Percentiles rank a stretch among this genome's conserved stretches.
These are phyloP conservation scores for Hydrotaea cyrtoneurina DNA, from an alignment of 2,888 invertebrate genomes.

Conservation along the genomic window DNA sequence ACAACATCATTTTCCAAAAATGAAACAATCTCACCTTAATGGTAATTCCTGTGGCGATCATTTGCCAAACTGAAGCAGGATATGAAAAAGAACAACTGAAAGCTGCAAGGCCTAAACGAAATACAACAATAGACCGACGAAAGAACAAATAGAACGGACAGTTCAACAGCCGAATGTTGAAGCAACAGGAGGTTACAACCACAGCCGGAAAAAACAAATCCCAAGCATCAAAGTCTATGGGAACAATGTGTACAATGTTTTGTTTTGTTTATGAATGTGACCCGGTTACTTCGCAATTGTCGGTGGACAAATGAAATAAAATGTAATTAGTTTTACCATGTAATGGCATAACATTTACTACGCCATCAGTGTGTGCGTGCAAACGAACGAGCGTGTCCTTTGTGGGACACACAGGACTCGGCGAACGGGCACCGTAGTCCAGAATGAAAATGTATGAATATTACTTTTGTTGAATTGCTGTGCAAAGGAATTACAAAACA, in stretches of 20 bases:
- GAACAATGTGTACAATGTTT: background rate
- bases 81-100: background rate
- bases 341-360: constrained; percentile 33
- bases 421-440: background rate
- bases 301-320: constrained; percentile 30
- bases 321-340: constrained; percentile 41
- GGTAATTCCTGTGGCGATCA: constrained; percentile 18
- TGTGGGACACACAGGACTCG: background rate
- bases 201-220: background rate
- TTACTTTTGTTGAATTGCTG: background rate
- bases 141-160: background rate
- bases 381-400: background rate
- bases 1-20: constrained; percentile 9
- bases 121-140: background rate
- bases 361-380: background rate
- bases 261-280: background rate
- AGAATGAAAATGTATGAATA: too few relatives aligned
- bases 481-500: constrained; percentile 27
- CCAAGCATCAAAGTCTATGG: background rate
- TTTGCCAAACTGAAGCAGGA: background rate
- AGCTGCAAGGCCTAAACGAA: background rate
- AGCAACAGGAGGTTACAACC: background rate
- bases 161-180: background rate
- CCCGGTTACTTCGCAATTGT: background rate
- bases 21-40: constrained; percentile 1